Evolutionary conservation across 2,888 invertebrate species (phyloP).

Genomic region (Leucania comma): DNA sequence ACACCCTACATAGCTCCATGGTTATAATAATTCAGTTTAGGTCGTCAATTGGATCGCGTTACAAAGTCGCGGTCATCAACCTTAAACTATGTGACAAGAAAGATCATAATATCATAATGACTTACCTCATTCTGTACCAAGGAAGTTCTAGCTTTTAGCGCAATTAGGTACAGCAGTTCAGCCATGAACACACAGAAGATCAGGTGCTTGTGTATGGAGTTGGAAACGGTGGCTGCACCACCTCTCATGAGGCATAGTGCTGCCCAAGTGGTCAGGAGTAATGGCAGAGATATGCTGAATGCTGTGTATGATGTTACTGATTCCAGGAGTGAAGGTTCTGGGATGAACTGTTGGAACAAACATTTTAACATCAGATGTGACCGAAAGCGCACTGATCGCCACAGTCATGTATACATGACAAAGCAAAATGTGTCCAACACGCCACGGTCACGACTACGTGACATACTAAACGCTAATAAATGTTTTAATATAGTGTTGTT

Average conservation of each 20-base stretch:
- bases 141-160: constrained; percentile 95
- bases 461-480: too few relatives aligned
- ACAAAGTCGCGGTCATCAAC: too few relatives aligned
- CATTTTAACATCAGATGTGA: not conserved
- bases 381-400: too few relatives aligned
- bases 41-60: too few relatives aligned
- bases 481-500: too few relatives aligned
- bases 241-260: constrained; percentile 96
- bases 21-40: too few relatives aligned
- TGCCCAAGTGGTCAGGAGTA: constrained; percentile 94
- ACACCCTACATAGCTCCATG: too few relatives aligned
- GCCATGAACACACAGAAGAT: constrained; percentile 97
- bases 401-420: too few relatives aligned
- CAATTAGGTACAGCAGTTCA: constrained; percentile 96
- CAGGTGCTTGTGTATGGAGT: constrained; percentile 98
- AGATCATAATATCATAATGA: not conserved
- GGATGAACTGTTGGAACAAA: constrained; percentile 92
- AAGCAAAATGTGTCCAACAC: too few relatives aligned
- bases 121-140: constrained; percentile 95
- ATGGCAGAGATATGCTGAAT: constrained; percentile 95
- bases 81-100: not conserved
- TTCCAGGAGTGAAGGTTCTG: constrained; percentile 96
- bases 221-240: constrained; percentile 96
- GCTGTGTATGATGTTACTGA: constrained; percentile 97
- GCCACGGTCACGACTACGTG: too few relatives aligned